Percentiles rank a stretch among this genome's conserved stretches.
Evolutionary conservation across 2,113 vertebrate genomes (phyloP).

Genomic region (Brevimyrus niger): DNA sequence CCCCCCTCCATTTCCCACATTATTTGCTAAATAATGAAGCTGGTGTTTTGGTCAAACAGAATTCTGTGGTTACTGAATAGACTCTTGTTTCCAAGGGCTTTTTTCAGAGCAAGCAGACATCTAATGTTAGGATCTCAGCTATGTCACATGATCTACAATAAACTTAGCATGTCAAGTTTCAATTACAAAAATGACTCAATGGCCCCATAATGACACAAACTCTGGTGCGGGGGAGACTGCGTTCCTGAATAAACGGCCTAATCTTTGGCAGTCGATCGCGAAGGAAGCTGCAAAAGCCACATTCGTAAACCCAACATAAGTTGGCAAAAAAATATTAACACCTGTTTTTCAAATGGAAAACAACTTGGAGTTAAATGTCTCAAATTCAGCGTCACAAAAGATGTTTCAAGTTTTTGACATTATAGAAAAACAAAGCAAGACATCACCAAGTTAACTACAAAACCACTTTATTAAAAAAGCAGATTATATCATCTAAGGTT

Average conservation of each 20-base stretch:
- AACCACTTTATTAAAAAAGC: conserved; percentile 81
- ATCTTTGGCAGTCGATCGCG: neutral
- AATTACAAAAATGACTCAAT: conserved; percentile 32
- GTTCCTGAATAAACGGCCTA: conserved; percentile 26
- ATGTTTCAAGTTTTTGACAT: neutral
- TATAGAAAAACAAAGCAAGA: neutral
- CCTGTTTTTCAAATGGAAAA: neutral
- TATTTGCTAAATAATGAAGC: neutral
- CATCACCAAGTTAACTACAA: conserved; percentile 65
- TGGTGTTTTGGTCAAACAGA: neutral
- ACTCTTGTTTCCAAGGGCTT: neutral
- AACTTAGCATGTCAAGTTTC: conserved; percentile 36
- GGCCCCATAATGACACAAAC: conserved; percentile 21
- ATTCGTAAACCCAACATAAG: neutral
- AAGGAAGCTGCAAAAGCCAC: neutral
- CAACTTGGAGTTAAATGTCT: neutral
- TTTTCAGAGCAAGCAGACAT: neutral
- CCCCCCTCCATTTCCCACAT: neutral
- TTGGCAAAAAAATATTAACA: neutral
- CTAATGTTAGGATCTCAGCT: neutral
- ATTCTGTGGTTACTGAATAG: neutral
- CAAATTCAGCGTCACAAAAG: neutral
- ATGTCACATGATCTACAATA: conserved; percentile 8
- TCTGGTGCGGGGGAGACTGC: conserved; percentile 21
- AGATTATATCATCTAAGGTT: conserved; percentile 92